Percentiles rank a stretch among this genome's conserved stretches.
phyloP scores from a whole-genome alignment of 2,888 invertebrate species.

The Phengaris alcon region DNA sequence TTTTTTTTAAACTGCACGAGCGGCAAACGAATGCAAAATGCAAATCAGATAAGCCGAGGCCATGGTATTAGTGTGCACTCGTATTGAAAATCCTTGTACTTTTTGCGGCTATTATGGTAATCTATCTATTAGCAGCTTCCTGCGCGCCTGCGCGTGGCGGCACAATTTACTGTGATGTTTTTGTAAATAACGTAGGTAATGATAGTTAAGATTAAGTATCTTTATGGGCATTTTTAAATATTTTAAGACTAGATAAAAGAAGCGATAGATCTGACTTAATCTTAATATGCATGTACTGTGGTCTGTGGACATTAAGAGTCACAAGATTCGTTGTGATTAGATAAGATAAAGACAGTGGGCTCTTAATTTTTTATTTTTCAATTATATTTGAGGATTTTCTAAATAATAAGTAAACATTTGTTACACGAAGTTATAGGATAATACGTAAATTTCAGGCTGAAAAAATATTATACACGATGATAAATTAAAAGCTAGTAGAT shows the following conservation, averaged over 20 bases:
- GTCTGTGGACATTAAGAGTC: neutral
- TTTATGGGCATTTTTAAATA: neutral
- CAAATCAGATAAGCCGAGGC: constrained; percentile 40
- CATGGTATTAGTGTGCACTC: constrained; percentile 31
- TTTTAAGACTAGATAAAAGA: neutral
- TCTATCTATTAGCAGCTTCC: constrained; percentile 30
- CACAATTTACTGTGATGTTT: constrained; percentile 21
- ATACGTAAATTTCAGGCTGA: too few relatives aligned
- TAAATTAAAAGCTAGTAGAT: too few relatives aligned
- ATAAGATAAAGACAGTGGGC: neutral
- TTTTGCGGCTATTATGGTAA: constrained; percentile 32
- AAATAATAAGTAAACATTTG: neutral
- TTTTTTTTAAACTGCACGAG: constrained; percentile 56
- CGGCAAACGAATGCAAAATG: constrained; percentile 43
- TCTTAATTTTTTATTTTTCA: neutral
- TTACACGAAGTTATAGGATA: neutral
- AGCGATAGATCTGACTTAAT: neutral
- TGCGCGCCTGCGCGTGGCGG: constrained; percentile 20
- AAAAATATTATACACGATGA: too few relatives aligned
- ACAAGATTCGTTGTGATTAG: neutral
- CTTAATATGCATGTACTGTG: neutral
- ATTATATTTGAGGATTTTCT: neutral
- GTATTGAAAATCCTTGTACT: constrained; percentile 30
- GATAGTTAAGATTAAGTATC: constrained; percentile 10
- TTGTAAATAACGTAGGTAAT: constrained; percentile 13